A percentile compares a stretch with the other conserved stretches of the same genome.
Conservation (phyloP, 2,888 invertebrate species). For the Ormyrus rosae region DNA sequence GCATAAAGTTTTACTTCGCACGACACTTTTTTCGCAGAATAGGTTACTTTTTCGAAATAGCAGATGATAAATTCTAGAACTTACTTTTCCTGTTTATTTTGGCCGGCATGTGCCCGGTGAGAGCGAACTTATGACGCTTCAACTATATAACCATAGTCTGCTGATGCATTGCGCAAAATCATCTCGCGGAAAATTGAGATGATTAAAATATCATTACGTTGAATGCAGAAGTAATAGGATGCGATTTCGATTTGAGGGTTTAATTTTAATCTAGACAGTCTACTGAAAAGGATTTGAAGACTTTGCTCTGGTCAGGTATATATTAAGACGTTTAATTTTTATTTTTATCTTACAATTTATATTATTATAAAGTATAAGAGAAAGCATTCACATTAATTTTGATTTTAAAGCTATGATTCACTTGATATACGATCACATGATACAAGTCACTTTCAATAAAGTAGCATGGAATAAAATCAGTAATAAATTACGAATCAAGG, state of each 20-base stretch:
- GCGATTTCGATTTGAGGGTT: conserved; percentile 5
- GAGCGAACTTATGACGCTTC: conserved; percentile 44
- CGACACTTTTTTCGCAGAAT: conserved; percentile 8
- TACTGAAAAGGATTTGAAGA: too few species aligned
- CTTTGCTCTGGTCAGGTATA: too few species aligned
- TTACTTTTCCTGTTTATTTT: conserved; percentile 46
- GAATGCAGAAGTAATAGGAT: conserved; percentile 15
- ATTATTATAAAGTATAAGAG: too few species aligned
- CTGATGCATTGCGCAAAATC: conserved; percentile 26
- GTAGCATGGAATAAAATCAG: too few species aligned
- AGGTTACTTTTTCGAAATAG: conserved; percentile 17
- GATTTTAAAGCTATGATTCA: too few species aligned
- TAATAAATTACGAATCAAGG: too few species aligned
- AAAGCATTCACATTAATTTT: too few species aligned
- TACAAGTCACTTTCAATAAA: too few species aligned
- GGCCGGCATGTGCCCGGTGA: conserved; percentile 25
- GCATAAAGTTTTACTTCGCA: not conserved
- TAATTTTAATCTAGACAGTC: not conserved
- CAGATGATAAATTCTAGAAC: conserved; percentile 25
- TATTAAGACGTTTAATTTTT: too few species aligned
- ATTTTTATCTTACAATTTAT: too few species aligned
- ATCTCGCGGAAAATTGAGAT: conserved; percentile 36
- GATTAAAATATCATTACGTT: conserved; percentile 52
- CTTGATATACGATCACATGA: too few species aligned
- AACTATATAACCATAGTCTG: conserved; percentile 20